Conservation (phyloP, 2,888 invertebrate genomes). For the Petrolisthes manimaculis region DNA sequence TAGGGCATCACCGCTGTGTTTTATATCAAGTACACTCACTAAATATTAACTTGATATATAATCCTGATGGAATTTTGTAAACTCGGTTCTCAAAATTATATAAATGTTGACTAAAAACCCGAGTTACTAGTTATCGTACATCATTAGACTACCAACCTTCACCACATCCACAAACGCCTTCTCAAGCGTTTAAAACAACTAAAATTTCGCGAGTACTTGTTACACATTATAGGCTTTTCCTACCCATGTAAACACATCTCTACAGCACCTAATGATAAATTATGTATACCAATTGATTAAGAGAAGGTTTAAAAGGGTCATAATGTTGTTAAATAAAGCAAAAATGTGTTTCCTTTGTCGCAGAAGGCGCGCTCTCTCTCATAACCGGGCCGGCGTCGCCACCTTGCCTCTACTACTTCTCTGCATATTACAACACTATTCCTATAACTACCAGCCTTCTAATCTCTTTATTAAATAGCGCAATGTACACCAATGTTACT, state of each 20-base stretch:
- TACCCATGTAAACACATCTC: no score
- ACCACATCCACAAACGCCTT: slow-evolving; percentile 47
- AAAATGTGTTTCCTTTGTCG: slow-evolving; percentile 53
- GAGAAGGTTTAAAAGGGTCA: not conserved
- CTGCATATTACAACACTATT: no score
- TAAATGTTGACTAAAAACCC: not conserved
- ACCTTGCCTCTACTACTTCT: not conserved
- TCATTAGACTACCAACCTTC: slow-evolving; percentile 28
- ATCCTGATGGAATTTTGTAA: no score
- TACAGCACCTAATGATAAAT: no score
- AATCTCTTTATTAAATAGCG: no score
- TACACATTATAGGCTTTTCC: no score
- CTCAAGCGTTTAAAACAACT: slow-evolving; percentile 50
- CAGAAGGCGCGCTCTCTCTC: slow-evolving; percentile 48
- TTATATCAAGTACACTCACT: not conserved
- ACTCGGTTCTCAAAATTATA: no score
- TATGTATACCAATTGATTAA: not conserved
- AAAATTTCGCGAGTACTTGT: slow-evolving; percentile 42
- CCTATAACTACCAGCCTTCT: no score
- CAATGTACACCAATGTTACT: not conserved
- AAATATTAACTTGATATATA: not conserved
- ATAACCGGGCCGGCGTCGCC: slow-evolving; percentile 37
- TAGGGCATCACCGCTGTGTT: not conserved
- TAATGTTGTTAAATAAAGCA: slow-evolving; percentile 11
- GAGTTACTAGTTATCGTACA: slow-evolving; percentile 43